phyloP scores from a whole-genome alignment of 2,113 vertebrate species.

The Dunckerocampus dactyliophorus region DNA sequence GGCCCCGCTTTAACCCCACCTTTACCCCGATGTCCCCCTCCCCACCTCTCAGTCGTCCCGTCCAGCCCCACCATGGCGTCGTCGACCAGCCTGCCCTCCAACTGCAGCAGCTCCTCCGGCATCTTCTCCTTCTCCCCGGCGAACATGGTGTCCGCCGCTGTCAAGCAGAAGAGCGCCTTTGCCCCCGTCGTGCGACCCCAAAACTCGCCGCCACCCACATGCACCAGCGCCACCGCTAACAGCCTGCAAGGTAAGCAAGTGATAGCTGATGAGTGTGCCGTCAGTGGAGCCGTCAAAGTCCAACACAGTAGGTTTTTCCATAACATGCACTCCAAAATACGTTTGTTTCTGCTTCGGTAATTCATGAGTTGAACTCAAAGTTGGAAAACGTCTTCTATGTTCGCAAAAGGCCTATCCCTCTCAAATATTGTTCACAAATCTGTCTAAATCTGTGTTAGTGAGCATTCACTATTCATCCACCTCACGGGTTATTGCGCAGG shows the following conservation, averaged over 20 bases:
- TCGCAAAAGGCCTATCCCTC: no score
- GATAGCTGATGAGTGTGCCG: neutral
- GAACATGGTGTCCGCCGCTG: conserved; percentile 94
- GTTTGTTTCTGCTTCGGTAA: no score
- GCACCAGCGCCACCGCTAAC: conserved; percentile 92
- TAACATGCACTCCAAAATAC: no score
- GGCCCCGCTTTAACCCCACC: conserved; percentile 8
- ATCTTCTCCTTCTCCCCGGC: conserved; percentile 98
- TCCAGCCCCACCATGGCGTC: conserved; percentile 94
- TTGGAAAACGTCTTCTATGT: no score
- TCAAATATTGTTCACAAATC: no score
- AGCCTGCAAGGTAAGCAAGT: conserved; percentile 88
- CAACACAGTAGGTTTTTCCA: neutral
- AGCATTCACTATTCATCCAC: no score
- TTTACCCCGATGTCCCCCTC: conserved; percentile 12
- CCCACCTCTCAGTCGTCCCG: conserved; percentile 81
- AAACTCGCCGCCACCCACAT: conserved; percentile 91
- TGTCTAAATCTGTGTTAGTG: no score
- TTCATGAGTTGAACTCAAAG: no score
- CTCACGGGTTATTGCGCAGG: no score
- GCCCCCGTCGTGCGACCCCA: conserved; percentile 94
- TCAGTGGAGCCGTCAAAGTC: neutral
- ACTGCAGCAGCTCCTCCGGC: conserved; percentile 94
- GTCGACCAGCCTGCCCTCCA: conserved; percentile 92
- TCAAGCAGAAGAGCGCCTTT: conserved; percentile 98